Evolutionary conservation across 2,888 invertebrate species (phyloP).

Genomic region (Orchesella flavescens): DNA sequence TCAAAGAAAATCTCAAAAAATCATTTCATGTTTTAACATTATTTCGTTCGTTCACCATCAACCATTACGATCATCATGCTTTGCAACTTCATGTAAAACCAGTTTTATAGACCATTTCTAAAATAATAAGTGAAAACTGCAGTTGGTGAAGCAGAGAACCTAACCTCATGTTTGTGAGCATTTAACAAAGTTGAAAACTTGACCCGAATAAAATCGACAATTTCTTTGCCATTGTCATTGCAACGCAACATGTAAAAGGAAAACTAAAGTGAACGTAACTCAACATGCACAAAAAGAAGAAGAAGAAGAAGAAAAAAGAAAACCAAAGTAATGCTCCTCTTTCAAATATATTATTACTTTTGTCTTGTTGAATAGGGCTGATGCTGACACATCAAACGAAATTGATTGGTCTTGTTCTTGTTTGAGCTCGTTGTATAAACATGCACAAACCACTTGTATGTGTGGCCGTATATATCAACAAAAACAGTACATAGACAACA

Average conservation of each 20-base stretch:
- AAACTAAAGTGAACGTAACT: slow-evolving; percentile 39
- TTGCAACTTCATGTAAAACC: slow-evolving; percentile 52
- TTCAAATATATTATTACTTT: slow-evolving; percentile 45
- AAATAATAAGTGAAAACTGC: slow-evolving; percentile 53
- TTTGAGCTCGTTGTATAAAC: slow-evolving; percentile 14
- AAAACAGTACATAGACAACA: slow-evolving; percentile 38
- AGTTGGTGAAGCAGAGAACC: not conserved
- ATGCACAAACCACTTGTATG: slow-evolving; percentile 20
- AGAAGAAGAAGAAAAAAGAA: too few relatives aligned
- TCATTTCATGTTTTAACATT: too few relatives aligned
- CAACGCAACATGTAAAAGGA: slow-evolving; percentile 19
- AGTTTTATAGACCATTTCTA: slow-evolving; percentile 52
- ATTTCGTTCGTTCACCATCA: too few relatives aligned
- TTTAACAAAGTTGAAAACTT: slow-evolving; percentile 57
- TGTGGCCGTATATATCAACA: slow-evolving; percentile 13
- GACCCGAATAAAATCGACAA: slow-evolving; percentile 65
- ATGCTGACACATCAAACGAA: slow-evolving; percentile 10
- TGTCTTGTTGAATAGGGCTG: slow-evolving; percentile 29
- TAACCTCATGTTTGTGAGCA: not conserved
- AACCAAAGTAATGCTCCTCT: slow-evolving; percentile 40
- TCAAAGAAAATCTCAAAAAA: too few relatives aligned
- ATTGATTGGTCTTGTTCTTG: slow-evolving; percentile 19
- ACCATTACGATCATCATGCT: too few relatives aligned
- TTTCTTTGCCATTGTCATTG: slow-evolving; percentile 35
- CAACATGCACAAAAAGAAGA: slow-evolving; percentile 51